Conservation (phyloP, 2,113 vertebrate species). For the Heterocephalus glaber region DNA sequence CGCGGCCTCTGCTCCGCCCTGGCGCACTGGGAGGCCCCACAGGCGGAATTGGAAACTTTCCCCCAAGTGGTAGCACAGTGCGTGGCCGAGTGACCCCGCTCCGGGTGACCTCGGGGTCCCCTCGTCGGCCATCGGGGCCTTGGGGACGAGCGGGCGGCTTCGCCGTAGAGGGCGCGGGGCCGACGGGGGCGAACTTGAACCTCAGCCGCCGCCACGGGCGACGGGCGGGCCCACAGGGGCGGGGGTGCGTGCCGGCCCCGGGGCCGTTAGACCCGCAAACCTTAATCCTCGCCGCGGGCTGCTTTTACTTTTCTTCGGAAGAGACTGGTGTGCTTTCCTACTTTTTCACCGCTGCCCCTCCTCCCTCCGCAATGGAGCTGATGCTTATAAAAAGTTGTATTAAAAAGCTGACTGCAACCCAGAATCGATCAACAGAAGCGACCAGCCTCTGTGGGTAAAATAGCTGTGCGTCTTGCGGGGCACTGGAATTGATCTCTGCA, state of each 20-base stretch:
- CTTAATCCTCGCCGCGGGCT: not conserved
- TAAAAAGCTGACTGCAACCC: constrained; percentile 28
- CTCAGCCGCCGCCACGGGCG: not conserved
- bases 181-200: constrained; percentile 9
- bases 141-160: not conserved
- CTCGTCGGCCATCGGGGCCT: not conserved
- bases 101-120: not conserved
- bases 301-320: not conserved
- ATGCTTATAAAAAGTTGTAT: constrained; percentile 62
- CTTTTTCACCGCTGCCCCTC: not conserved
- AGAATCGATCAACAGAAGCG: constrained; percentile 52
- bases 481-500: not conserved
- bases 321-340: too few species aligned
- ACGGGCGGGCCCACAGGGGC: not conserved
- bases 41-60: constrained; percentile 61
- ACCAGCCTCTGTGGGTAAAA: constrained; percentile 25
- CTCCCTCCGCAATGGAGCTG: not conserved
- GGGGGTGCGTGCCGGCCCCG: fast-evolving
- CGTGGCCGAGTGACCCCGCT: constrained; percentile 46
- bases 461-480: not conserved
- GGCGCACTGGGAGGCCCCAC: not conserved
- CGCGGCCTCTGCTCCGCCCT: not conserved
- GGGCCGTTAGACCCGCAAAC: not conserved
- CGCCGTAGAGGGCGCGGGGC: not conserved
- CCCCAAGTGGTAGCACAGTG: constrained; percentile 41